Percentiles rank a stretch among this genome's conserved stretches.
phyloP scores from a whole-genome alignment of 2,797 vertebrate species.

The Pangasius macronema region DNA sequence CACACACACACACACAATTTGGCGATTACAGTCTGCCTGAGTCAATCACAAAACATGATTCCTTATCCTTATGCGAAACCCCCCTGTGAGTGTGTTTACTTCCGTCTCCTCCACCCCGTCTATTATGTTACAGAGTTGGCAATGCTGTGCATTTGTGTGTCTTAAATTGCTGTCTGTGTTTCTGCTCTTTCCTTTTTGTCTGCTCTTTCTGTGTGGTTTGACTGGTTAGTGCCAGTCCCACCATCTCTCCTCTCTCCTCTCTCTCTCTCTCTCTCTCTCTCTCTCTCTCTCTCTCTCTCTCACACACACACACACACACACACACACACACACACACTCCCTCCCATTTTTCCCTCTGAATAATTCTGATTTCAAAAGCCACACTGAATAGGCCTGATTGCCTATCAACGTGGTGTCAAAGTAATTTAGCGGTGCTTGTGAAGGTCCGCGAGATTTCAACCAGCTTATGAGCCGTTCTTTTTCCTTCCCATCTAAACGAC shows the following conservation, averaged over 20 bases:
- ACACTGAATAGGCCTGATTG: constrained; percentile 68
- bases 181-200: constrained; percentile 57
- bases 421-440: constrained; percentile 47
- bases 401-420: constrained; percentile 61
- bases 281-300: no score
- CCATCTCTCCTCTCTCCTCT: constrained; percentile 15
- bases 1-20: constrained; percentile 33
- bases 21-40: constrained; percentile 33
- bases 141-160: constrained; percentile 65
- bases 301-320: constrained; percentile 45
- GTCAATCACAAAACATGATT: constrained; percentile 43
- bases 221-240: constrained; percentile 57
- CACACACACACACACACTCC: constrained; percentile 44
- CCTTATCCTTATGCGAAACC: constrained; percentile 24
- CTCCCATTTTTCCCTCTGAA: constrained; percentile 60
- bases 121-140: constrained; percentile 70
- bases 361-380: constrained; percentile 64
- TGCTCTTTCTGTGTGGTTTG: constrained; percentile 61
- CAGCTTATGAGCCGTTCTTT: constrained; percentile 23
- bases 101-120: constrained; percentile 60
- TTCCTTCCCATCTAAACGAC: constrained; percentile 24
- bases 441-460: constrained; percentile 41
- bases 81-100: constrained; percentile 27
- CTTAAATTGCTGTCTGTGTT: constrained; percentile 60
- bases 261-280: constrained; percentile 13